These are phyloP conservation scores for Pentamera pediparva DNA, from an alignment of 53 echinoderm and acorn worm species.

Conservation along the genomic window DNA sequence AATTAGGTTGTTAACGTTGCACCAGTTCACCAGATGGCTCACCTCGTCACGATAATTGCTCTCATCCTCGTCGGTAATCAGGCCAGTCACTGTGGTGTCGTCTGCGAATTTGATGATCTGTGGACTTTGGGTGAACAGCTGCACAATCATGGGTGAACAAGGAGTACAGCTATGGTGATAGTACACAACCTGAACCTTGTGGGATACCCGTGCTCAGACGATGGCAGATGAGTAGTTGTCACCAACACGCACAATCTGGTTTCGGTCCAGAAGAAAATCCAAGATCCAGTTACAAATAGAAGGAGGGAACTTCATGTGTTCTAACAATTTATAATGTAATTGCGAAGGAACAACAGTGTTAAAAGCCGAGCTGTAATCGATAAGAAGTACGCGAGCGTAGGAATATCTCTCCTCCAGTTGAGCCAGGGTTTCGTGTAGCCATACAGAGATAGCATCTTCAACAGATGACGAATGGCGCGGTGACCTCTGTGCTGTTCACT, in stretches of 20 bases:
- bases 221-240: too few species aligned
- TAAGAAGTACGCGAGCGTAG: constrained; percentile 34
- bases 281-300: constrained; percentile 29
- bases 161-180: not conserved
- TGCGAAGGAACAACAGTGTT: too few species aligned
- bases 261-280: constrained; percentile 2
- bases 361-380: constrained; percentile 33
- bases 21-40: not conserved
- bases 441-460: constrained; percentile 12
- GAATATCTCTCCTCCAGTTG: too few species aligned
- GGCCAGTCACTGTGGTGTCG: constrained; percentile 9
- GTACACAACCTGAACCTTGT: too few species aligned
- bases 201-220: not conserved
- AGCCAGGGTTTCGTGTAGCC: not conserved
- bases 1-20: constrained; percentile 10
- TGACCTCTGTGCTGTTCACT: too few species aligned
- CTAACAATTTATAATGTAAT: constrained; percentile 15
- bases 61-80: not conserved
- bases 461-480: too few species aligned
- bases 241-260: too few species aligned
- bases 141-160: too few species aligned
- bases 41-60: constrained; percentile 16
- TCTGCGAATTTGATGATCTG: constrained; percentile 2
- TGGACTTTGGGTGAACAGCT: not conserved
- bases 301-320: constrained; percentile 21